Conservation (phyloP, 2,888 invertebrate genomes). For the Drosophila anomelani region DNA sequence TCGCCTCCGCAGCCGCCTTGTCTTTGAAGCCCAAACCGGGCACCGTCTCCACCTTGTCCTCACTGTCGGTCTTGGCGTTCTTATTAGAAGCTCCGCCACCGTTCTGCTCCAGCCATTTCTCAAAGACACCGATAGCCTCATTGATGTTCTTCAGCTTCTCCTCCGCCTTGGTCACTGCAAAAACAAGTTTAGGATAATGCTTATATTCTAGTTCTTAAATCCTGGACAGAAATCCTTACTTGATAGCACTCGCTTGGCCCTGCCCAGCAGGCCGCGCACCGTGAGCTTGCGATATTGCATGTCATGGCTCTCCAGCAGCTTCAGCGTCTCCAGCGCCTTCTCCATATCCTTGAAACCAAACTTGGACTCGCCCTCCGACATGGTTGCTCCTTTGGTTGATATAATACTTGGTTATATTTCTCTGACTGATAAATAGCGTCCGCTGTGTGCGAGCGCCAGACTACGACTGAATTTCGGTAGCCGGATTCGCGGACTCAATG, state of each 20-base stretch:
- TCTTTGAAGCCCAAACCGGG: slow-evolving; percentile 92
- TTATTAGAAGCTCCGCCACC: slow-evolving; percentile 83
- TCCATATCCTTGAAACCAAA: slow-evolving; percentile 91
- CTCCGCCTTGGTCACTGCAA: slow-evolving; percentile 88
- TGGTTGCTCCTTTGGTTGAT: slow-evolving; percentile 28
- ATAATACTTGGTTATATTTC: slow-evolving; percentile 22
- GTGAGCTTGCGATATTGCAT: slow-evolving; percentile 88
- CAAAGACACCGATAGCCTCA: slow-evolving; percentile 89
- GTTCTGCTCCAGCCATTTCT: slow-evolving; percentile 88
- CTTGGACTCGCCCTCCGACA: slow-evolving; percentile 85
- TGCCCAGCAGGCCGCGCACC: slow-evolving; percentile 86
- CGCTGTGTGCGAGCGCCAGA: slow-evolving; percentile 47
- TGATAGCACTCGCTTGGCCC: slow-evolving; percentile 86
- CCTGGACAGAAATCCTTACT: slow-evolving; percentile 74
- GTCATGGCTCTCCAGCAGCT: slow-evolving; percentile 87
- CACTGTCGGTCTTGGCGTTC: slow-evolving; percentile 85
- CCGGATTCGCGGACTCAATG: slow-evolving; percentile 17
- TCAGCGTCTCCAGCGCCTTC: slow-evolving; percentile 89
- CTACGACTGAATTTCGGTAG: slow-evolving; percentile 55
- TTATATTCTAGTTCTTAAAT: no score
- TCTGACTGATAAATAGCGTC: slow-evolving; percentile 23
- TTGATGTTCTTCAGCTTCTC: slow-evolving; percentile 89
- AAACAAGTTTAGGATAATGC: background rate
- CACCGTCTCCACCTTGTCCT: slow-evolving; percentile 87
- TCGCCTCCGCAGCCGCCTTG: slow-evolving; percentile 89